Conservation (phyloP, 2,113 vertebrate genomes). For the Chionodraco myersi region DNA sequence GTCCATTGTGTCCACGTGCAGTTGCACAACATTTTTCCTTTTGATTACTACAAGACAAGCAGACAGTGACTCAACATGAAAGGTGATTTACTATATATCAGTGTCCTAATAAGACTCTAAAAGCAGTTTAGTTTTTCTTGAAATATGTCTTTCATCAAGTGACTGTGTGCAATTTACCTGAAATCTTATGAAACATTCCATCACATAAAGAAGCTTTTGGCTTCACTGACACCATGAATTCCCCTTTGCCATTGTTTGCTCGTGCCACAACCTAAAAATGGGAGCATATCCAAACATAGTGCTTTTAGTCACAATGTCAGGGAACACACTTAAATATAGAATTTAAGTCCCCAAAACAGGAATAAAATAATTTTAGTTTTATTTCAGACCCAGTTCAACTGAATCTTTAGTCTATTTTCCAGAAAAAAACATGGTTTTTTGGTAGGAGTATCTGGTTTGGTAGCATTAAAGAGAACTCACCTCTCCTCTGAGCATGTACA, state of each 20-base stretch:
- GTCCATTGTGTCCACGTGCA: conserved; percentile 86
- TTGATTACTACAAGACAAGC: conserved; percentile 85
- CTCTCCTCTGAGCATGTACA: conserved; percentile 90
- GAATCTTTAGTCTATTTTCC: not conserved
- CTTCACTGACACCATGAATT: conserved; percentile 85
- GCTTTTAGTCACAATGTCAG: not conserved
- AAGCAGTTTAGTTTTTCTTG: not conserved
- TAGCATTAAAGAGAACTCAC: conserved; percentile 72
- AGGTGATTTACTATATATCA: not conserved
- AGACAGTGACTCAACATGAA: not conserved
- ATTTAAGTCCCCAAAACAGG: not conserved
- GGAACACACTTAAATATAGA: not conserved
- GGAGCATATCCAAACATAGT: conserved; percentile 8
- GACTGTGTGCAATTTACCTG: conserved; percentile 83
- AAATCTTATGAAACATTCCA: conserved; percentile 91
- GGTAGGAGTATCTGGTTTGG: not conserved
- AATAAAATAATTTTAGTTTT: not conserved
- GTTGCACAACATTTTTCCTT: conserved; percentile 84
- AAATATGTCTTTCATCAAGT: not conserved
- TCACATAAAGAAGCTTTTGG: conserved; percentile 87
- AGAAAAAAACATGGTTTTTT: not conserved
- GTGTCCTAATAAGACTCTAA: not conserved
- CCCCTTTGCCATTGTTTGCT: conserved; percentile 84
- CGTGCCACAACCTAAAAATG: conserved; percentile 86
- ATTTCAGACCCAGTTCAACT: not conserved